Conservation (phyloP, 1,140 invertebrate species). For the Paracyclopina nana region DNA sequence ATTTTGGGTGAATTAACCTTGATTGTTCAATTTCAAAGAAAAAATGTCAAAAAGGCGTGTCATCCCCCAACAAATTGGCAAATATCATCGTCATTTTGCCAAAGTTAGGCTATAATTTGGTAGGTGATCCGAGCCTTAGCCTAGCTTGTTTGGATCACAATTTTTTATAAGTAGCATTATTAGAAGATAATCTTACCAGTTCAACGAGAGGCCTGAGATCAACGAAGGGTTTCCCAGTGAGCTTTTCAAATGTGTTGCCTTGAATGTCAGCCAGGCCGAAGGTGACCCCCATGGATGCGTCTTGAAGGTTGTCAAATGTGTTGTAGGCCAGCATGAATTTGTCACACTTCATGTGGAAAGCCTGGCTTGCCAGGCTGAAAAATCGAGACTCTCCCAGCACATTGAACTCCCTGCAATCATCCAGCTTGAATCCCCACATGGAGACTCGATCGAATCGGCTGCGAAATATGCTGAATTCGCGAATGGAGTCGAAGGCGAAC, state of each 20-base stretch:
- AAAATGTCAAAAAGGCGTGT: too few relatives aligned
- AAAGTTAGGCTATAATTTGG: too few relatives aligned
- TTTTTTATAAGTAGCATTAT: not conserved
- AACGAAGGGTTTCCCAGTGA: not conserved
- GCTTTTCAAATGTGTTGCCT: not conserved
- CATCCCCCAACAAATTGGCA: too few relatives aligned
- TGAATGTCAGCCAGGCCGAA: not conserved
- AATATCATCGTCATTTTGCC: too few relatives aligned
- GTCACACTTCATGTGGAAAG: not conserved
- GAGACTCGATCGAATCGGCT: not conserved
- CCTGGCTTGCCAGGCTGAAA: not conserved
- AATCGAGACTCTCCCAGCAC: not conserved
- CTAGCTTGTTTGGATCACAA: not conserved
- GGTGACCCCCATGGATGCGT: not conserved
- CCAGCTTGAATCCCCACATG: not conserved
- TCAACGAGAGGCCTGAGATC: not conserved
- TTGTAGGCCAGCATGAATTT: not conserved
- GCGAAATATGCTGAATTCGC: not conserved
- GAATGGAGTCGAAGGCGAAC: not conserved
- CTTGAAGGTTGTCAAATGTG: not conserved
- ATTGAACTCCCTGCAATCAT: not conserved
- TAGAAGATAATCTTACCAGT: not conserved
- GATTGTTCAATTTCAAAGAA: too few relatives aligned
- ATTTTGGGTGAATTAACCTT: too few relatives aligned
- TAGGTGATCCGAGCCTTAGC: too few relatives aligned